Evolutionary conservation across 1,140 invertebrate species (phyloP).

Genomic region (Calycopis cecrops): DNA sequence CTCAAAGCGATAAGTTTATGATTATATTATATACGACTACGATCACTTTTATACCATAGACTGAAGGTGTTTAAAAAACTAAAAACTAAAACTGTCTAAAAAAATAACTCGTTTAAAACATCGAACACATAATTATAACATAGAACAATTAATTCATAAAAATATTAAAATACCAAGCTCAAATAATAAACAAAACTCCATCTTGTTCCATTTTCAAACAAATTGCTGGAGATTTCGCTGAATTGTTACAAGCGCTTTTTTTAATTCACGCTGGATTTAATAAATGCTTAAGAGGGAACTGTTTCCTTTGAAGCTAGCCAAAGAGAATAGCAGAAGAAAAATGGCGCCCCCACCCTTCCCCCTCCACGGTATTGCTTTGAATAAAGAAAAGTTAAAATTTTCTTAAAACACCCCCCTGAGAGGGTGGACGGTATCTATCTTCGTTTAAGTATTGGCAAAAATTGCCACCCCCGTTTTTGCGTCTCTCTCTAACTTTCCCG

Average conservation of each 20-base stretch:
- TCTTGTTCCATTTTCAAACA: neutral
- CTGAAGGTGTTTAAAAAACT: too few relatives aligned
- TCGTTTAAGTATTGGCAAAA: constrained; percentile 69
- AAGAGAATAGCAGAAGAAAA: constrained; percentile 67
- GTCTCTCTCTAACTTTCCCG: constrained; percentile 38
- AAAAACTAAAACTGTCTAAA: too few relatives aligned
- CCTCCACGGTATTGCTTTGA: constrained; percentile 44
- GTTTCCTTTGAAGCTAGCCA: constrained; percentile 60
- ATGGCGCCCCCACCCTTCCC: constrained; percentile 43
- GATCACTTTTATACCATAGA: too few relatives aligned
- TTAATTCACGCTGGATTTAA: constrained; percentile 45
- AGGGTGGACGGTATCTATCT: constrained; percentile 54
- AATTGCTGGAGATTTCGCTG: neutral
- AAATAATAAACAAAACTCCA: too few relatives aligned
- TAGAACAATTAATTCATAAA: too few relatives aligned
- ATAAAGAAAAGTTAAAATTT: constrained; percentile 73
- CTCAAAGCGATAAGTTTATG: too few relatives aligned
- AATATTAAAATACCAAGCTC: too few relatives aligned
- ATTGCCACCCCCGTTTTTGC: constrained; percentile 42
- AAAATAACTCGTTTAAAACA: too few relatives aligned
- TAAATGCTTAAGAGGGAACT: constrained; percentile 55
- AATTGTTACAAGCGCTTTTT: constrained; percentile 13
- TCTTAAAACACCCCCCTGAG: constrained; percentile 62
- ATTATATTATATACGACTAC: too few relatives aligned
- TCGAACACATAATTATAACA: too few relatives aligned